Evolutionary conservation across 2,888 invertebrate species (phyloP), one percentile per base, ranked within the genome.

Genomic region (Heliconius cydno): DNA sequence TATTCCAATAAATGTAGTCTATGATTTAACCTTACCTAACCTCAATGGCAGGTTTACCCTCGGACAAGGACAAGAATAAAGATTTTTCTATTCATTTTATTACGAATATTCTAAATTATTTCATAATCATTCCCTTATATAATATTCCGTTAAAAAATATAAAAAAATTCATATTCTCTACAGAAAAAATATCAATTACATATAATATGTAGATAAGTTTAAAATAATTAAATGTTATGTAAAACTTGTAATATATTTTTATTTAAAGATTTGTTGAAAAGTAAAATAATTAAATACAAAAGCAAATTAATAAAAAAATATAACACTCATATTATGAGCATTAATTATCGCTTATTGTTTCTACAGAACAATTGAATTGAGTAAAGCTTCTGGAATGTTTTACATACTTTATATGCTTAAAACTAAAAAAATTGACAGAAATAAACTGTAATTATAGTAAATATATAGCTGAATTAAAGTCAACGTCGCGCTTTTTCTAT

Each of bases 11-110:
- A 30, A 57, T 38, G n/a, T 30, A 28, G 10, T 30, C 71, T 30
- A 22, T 22, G 66, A 30, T 25, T 66, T 38, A 9, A 66, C 22
- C 46, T 34, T 25, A 25, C 25, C 30, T 60, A 25, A 38, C 15
- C 63, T 38, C 38, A 15, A 46, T 19, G 46, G 38, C 25, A 38
- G 52, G 41, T 41, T 63, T 67, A 63, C 38, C 70, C 71, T 76
- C 65, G 71, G 10, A 65, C 71, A 71, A 76, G 76, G 71, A 22
- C 63, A 57, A 65, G 25, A 19, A 15, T 46, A 74, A 79, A 68
- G 63, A 52, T 76, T 76, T 57, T 60, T 68, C 28, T 67, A 34
- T 38, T 28, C 22, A 65, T 66, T 34, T 9, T 68, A 7, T 34
- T 67, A 9, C 15, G 30, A 19, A 68, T n/a, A 19, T 67, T 13